Base-by-base conservation (phyloP, 23 tunicate species). In the Corella eumyota region DNA sequence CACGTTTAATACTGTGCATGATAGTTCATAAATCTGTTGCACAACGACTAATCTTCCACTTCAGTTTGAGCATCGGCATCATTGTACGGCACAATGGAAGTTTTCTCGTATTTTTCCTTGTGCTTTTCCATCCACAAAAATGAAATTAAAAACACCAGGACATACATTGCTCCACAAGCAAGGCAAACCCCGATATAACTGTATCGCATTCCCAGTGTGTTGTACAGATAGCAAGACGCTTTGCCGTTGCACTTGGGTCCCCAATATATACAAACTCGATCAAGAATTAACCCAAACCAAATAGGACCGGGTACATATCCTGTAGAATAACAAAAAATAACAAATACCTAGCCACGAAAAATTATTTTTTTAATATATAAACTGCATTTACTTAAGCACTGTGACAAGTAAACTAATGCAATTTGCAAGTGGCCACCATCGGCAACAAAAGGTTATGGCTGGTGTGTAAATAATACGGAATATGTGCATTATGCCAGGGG, bases 241-340 rank as follows among this genome's bases (percentile, higher is more conserved):
- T 84, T 84, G 3, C 94, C 94, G 36, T 33, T 46, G 67, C 94
- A 84, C 45, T 69, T 63, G 13, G 83, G 71, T 2, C 83, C 71
- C 81, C 81, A 73, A 59, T 84, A 84, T 15, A 69, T 68, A 46
- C 94, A 84, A 72, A 83, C 70, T 54, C 55, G 69, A 40, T 84
- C 94, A 51, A 84, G 61, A 28, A 84, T 80, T 61, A 84, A 48
- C 3, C 73, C 94, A 36, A 84, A 84, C 94, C 77, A 75, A 24
- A 84, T 75, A 2, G 94, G 94, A 2, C 78, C 94, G 3, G 94
- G 94, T 19, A 84, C 64, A 45, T 61, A 69, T 24, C 94, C 94
- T 84, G 56, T 36, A 29, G 15, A 51, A 29, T 13, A 68, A 30
- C 22, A 46, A 0, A 0, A 6, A 20, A n/a, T n/a, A n/a, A n/a